These are phyloP conservation scores for Mirounga angustirostris DNA, from an alignment of 2,113 vertebrate genomes.

Conservation along the genomic window DNA sequence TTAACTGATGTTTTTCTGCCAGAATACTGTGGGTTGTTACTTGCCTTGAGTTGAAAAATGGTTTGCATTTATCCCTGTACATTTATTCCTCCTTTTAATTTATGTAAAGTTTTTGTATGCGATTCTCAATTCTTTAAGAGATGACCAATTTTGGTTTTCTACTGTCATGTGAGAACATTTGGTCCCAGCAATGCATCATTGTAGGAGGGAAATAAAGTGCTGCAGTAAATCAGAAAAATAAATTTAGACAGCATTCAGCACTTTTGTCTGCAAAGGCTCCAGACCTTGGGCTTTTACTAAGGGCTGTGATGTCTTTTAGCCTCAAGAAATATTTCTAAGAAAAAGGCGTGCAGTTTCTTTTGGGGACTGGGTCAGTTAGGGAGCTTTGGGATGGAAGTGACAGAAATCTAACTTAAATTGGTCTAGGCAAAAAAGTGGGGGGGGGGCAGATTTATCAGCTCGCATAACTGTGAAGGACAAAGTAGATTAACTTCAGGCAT, in stretches of 20 bases:
- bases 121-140: not conserved
- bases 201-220: not conserved
- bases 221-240: not conserved
- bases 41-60: not conserved
- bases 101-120: not conserved
- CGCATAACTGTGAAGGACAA: not conserved
- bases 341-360: not conserved
- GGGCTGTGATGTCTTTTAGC: not conserved
- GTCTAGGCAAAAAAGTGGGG: not conserved
- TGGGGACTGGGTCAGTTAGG: not conserved
- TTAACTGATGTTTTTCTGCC: not conserved
- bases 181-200: not conserved
- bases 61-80: not conserved
- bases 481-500: not conserved
- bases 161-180: not conserved
- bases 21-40: not conserved
- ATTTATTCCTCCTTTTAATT: not conserved
- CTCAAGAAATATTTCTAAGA: not conserved
- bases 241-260: not conserved
- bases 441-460: not conserved
- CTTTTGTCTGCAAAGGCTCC: not conserved
- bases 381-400: not conserved
- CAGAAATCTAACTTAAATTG: slow-evolving; percentile 15
- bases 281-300: not conserved
- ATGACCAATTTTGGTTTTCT: not conserved